These are phyloP conservation scores for Brachypodius melanocephalos DNA, from an alignment of 2,113 vertebrate species.

Conservation along the genomic window DNA sequence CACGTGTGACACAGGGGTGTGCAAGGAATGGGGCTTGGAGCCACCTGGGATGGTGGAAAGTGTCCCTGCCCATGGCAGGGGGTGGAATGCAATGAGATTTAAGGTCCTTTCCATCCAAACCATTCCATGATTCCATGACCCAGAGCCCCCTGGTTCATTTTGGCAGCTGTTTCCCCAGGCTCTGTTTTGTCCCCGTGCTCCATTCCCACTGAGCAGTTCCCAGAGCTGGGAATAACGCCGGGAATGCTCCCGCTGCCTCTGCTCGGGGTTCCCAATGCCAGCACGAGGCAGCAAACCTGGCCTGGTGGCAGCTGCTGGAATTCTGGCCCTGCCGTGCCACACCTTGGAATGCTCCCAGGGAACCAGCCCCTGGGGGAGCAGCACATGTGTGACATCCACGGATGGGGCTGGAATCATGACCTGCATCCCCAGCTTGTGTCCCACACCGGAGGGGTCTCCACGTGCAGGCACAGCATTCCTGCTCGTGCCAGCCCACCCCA, in stretches of 20 bases:
- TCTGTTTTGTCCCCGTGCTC: rapidly evolving
- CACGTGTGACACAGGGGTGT: rapidly evolving
- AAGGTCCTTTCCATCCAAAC: background rate
- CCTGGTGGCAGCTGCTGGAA: background rate
- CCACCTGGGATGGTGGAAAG: background rate
- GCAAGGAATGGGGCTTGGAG: background rate
- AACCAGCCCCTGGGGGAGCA: background rate
- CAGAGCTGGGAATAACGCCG: rapidly evolving
- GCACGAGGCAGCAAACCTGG: background rate
- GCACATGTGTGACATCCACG: rapidly evolving
- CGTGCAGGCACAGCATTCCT: background rate
- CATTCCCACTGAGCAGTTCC: background rate
- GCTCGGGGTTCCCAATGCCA: background rate
- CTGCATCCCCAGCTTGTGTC: background rate
- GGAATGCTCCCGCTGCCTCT: background rate
- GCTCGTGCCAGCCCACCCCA: rapidly evolving
- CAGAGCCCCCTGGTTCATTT: background rate
- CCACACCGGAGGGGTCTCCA: rapidly evolving
- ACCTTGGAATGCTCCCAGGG: rapidly evolving
- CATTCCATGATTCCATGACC: background rate
- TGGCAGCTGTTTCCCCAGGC: background rate
- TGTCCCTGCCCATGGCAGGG: background rate
- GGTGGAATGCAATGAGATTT: background rate
- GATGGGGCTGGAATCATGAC: background rate
- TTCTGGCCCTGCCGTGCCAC: background rate